These are phyloP conservation scores for Temnothorax unifasciatus DNA, from an alignment of 2,888 invertebrate species.

Conservation along the genomic window DNA sequence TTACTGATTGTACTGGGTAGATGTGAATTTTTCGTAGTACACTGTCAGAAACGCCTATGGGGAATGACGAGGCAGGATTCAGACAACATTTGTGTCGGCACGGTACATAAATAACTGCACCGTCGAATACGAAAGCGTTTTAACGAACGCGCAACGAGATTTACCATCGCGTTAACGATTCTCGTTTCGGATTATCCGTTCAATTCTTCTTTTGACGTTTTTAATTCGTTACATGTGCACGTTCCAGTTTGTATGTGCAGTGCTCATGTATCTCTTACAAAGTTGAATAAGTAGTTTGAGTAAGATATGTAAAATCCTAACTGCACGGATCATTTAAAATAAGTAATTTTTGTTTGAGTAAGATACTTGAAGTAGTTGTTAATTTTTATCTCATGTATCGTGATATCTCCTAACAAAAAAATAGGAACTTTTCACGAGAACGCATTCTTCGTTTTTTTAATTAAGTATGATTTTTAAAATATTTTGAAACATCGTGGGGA, in stretches of 20 bases:
- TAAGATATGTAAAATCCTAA: background rate
- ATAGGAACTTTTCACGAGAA: background rate
- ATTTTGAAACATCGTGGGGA: background rate
- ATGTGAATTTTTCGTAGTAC: conserved; percentile 44
- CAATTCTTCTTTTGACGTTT: conserved; percentile 76
- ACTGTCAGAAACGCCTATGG: conserved; percentile 13
- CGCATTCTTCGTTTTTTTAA: background rate
- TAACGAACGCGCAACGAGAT: conserved; percentile 76
- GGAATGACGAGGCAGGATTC: conserved; percentile 22
- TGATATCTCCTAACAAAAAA: background rate
- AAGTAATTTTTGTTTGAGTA: background rate
- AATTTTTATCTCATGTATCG: background rate
- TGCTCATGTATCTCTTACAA: conserved; percentile 57
- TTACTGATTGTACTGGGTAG: conserved; percentile 42
- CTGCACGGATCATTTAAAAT: background rate
- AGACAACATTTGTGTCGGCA: conserved; percentile 35
- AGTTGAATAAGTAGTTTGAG: conserved; percentile 20
- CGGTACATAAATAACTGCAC: conserved; percentile 44
- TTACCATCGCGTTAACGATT: conserved; percentile 76
- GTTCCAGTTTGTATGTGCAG: background rate
- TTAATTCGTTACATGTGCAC: conserved; percentile 69
- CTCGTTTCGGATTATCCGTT: conserved; percentile 73
- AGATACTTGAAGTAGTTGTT: background rate
- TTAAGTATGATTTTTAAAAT: background rate
- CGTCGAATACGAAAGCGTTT: conserved; percentile 56